Conservation (phyloP, 2,888 invertebrate genomes). For the Ctena decussata region DNA sequence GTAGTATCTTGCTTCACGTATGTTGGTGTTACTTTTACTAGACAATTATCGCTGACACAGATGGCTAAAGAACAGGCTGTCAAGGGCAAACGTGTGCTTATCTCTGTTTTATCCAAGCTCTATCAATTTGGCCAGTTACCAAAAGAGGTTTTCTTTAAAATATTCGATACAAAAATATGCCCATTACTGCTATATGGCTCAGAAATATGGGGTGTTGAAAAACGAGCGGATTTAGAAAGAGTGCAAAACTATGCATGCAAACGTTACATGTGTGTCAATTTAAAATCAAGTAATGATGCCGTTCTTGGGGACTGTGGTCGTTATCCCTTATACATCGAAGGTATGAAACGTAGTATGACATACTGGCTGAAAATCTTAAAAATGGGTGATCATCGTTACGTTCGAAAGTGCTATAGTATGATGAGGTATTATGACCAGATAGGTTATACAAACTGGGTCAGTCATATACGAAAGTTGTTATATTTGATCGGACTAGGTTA, state of each 20-base stretch:
- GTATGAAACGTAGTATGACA: not conserved
- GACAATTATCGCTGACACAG: not conserved
- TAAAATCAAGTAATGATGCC: too few species aligned
- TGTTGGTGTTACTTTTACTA: not conserved
- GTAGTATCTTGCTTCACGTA: not conserved
- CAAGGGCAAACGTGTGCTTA: not conserved
- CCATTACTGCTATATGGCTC: not conserved
- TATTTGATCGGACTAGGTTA: not conserved
- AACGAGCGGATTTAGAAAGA: not conserved
- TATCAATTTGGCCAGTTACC: not conserved
- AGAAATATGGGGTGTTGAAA: not conserved
- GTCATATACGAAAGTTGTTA: not conserved
- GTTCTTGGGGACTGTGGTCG: constrained; percentile 23
- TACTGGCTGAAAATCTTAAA: constrained; percentile 21
- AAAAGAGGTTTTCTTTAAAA: not conserved
- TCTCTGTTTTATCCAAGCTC: not conserved
- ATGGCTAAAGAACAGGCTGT: not conserved
- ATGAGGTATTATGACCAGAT: not conserved
- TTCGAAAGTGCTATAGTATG: constrained; percentile 1
- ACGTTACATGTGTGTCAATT: not conserved
- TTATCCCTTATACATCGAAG: not conserved
- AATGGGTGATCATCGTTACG: not conserved
- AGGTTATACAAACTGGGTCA: not conserved
- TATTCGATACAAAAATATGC: not conserved
- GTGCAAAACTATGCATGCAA: not conserved